These are phyloP conservation scores for Alethe castanea DNA, from an alignment of 2,113 vertebrate genomes.

Conservation along the genomic window DNA sequence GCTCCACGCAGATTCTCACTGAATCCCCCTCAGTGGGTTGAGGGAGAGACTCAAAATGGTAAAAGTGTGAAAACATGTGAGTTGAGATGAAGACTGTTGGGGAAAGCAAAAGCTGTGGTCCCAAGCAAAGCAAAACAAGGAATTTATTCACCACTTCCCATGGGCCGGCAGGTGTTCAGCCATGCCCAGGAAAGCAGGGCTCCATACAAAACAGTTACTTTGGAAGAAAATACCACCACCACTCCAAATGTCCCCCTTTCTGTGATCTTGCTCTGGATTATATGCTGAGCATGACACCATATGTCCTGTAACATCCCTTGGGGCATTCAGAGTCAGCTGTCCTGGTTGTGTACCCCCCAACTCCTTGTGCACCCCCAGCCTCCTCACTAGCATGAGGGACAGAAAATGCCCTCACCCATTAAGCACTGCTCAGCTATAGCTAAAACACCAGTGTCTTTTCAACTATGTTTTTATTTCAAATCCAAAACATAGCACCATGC, in stretches of 20 bases:
- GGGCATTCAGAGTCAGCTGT: background rate
- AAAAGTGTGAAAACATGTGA: background rate
- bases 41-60: background rate
- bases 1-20: accelerated
- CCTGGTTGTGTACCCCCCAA: background rate
- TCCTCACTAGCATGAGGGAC: accelerated
- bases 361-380: background rate
- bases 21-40: accelerated
- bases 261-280: background rate
- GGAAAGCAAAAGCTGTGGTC: background rate
- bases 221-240: background rate
- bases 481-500: background rate
- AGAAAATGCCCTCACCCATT: background rate
- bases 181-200: background rate
- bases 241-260: accelerated
- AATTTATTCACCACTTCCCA: background rate
- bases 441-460: background rate
- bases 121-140: background rate
- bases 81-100: background rate
- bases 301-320: background rate
- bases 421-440: background rate
- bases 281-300: background rate
- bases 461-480: background rate
- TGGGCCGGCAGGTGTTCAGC: background rate
- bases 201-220: accelerated